Base-by-base conservation (phyloP, 2,113 vertebrate species). In the Campylomormyrus tamandua region DNA sequence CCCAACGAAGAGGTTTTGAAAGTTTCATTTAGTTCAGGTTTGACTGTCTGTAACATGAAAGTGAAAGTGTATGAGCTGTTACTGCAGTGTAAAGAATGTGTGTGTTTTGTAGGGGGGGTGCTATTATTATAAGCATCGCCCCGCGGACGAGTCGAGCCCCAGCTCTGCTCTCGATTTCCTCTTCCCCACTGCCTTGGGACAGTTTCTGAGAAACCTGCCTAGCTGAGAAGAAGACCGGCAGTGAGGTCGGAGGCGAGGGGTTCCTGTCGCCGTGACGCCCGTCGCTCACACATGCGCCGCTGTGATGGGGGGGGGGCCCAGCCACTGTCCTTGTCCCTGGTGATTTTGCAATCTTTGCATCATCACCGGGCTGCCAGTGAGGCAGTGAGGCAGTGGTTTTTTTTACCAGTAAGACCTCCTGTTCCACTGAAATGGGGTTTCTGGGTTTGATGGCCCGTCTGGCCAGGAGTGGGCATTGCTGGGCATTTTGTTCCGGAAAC, bases 321-420 rank as follows among this genome's bases (percentile, higher is more conserved):
- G 92, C 74, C 92, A 87, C 83, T 91, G 90, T 91, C 89, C 93
- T 90, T 90, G 91, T 92, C 93, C 88, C 84, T 70, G 87, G 89
- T 58, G 31, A 62, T 91, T 80, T 92, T 91, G 92, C 91, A 89
- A 91, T 95, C 93, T 94, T 62, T 92, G 89, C 90, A 48, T 89
- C 83, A 89, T 88, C 13, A 70, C 94, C 92, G 91, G 94, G 83
- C 93, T 93, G 93, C 95, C 94, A 92, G 95, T 95, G 92, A 96
- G 94, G 95, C 70, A 24, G 70, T 56, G 35, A 39, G 35, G 35
- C 35, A 2, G 35, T 39, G 35, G 0, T 39, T 39, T 42, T 70
- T 39, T 77, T 50, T 93, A 91, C 92, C 93, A 93, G 91, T 91
- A 90, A 27, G 88, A 50, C 83, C 86, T 89, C 89, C 80, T 46